A percentile compares a stretch with the other conserved stretches of the same genome.
Conservation (phyloP, 2,888 invertebrate species). For the Silvanus unidentatus region DNA sequence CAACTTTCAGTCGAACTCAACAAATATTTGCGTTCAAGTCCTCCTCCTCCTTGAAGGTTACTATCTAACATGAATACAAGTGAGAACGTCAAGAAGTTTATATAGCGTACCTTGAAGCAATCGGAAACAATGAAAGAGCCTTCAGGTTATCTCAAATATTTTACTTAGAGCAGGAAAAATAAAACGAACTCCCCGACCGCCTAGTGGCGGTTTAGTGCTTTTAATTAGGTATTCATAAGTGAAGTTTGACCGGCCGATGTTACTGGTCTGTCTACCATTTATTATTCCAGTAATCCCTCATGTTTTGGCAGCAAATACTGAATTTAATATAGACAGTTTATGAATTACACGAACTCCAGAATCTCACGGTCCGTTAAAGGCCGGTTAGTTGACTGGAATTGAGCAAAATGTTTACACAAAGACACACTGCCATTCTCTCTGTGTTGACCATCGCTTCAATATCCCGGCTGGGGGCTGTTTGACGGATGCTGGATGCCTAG, state of each 20-base stretch:
- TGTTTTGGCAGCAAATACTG: conserved; percentile 25
- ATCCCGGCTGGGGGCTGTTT: conserved; percentile 3
- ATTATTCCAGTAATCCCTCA: conserved; percentile 22
- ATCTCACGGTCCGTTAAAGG: conserved; percentile 28
- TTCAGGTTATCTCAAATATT: too few relatives aligned
- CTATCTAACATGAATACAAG: conserved; percentile 12
- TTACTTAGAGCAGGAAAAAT: too few relatives aligned
- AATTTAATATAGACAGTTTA: conserved; percentile 20
- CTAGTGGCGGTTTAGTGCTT: too few relatives aligned
- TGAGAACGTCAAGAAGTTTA: conserved; percentile 11
- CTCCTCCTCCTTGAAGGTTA: conserved; percentile 13
- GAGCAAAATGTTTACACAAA: conserved; percentile 31
- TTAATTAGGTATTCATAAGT: too few relatives aligned
- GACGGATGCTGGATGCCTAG: background rate
- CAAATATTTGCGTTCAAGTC: conserved; percentile 28
- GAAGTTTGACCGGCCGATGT: too few relatives aligned
- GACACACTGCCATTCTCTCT: conserved; percentile 24
- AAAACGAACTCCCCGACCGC: too few relatives aligned
- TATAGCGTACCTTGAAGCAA: conserved; percentile 13
- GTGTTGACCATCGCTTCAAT: conserved; percentile 17
- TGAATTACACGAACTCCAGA: conserved; percentile 10
- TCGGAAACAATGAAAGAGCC: conserved; percentile 6
- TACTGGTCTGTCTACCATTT: too few relatives aligned
- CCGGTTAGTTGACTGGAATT: conserved; percentile 20
- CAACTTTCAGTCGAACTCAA: conserved; percentile 26